These are phyloP conservation scores for Porites cylindrica DNA, from an alignment of 92 coral and sea anemone species.

Conservation along the genomic window DNA sequence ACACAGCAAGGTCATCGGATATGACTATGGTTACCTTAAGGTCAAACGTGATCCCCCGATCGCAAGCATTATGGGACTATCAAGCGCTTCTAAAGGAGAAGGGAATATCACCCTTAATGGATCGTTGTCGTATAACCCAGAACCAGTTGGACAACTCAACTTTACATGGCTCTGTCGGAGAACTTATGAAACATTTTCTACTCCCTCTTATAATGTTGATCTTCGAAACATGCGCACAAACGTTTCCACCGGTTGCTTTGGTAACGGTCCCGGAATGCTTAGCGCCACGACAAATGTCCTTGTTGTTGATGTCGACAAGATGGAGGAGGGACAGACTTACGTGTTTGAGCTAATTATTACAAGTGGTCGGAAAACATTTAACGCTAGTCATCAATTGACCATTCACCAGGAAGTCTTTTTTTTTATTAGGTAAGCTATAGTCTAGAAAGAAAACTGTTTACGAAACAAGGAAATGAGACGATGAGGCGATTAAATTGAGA, in stretches of 20 bases:
- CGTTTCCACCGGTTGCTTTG: conserved; percentile 39
- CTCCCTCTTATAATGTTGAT: conserved; percentile 14
- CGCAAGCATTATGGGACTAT: conserved; percentile 32
- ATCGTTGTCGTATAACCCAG: neutral
- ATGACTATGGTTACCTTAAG: conserved; percentile 46
- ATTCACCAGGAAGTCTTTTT: neutral
- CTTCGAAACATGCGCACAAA: neutral
- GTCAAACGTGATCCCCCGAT: conserved; percentile 5
- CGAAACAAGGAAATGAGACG: too few species aligned
- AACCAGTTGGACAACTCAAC: neutral
- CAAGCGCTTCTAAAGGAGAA: conserved; percentile 34
- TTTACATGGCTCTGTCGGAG: conserved; percentile 57
- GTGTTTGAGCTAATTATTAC: neutral
- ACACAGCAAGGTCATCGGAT: neutral
- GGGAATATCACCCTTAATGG: conserved; percentile 39
- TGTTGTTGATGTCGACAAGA: conserved; percentile 14
- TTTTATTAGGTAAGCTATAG: neutral
- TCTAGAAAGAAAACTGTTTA: neutral
- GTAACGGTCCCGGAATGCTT: conserved; percentile 65
- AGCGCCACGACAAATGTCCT: conserved; percentile 2
- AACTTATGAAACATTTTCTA: conserved; percentile 17
- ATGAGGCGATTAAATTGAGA: too few species aligned
- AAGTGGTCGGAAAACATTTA: neutral
- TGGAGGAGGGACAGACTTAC: neutral
- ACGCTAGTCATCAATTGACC: neutral